Percentiles rank a stretch among this genome's conserved stretches.
Evolutionary conservation across 2,888 invertebrate genomes (phyloP).

Genomic region (Sinodicranocentrus sp.): DNA sequence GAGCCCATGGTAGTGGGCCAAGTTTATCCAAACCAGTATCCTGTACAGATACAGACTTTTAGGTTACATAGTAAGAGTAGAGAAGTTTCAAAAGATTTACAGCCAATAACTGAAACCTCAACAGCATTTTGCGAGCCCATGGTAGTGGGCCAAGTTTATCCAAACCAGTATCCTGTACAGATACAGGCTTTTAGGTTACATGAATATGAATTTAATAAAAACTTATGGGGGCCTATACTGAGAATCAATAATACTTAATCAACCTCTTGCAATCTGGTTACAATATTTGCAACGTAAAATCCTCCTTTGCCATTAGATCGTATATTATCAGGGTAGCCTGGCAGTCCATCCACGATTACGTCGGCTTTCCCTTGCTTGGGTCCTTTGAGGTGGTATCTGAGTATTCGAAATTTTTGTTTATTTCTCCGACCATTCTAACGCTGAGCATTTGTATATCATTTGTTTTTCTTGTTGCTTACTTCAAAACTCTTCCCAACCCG

Average conservation of each 20-base stretch:
- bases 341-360: constrained; percentile 87
- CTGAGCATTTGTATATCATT: not conserved
- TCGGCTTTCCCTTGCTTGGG: constrained; percentile 87
- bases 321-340: constrained; percentile 86
- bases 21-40: constrained; percentile 36
- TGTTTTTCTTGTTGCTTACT: constrained; percentile 78
- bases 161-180: constrained; percentile 19
- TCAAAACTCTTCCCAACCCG: constrained; percentile 82
- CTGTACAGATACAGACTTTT: constrained; percentile 20
- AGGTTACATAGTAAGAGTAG: no score
- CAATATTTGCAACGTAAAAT: constrained; percentile 83
- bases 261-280: constrained; percentile 78
- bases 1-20: constrained; percentile 82
- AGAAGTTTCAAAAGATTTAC: no score
- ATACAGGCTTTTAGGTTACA: not conserved
- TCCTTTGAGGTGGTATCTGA: constrained; percentile 87
- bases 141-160: constrained; percentile 81
- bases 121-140: constrained; percentile 83
- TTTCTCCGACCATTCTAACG: not conserved
- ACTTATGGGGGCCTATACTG: no score
- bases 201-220: no score
- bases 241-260: constrained; percentile 75
- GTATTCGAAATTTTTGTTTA: not conserved
- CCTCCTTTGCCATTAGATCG: constrained; percentile 83
- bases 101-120: no score